Evolutionary conservation across 2,113 vertebrate species (phyloP), one percentile per base, ranked within the genome.

Genomic region (Crotalus viridis): DNA sequence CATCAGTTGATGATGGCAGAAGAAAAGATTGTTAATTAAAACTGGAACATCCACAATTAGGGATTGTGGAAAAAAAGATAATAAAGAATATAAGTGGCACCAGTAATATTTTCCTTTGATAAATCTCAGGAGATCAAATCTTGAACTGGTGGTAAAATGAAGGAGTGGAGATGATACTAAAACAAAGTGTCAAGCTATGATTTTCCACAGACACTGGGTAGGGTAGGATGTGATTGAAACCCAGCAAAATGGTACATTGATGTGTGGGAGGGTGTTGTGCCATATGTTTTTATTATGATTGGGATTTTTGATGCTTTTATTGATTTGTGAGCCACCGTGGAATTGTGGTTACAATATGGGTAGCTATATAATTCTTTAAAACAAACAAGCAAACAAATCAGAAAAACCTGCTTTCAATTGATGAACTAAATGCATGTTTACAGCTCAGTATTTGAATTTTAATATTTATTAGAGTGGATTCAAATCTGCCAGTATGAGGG

Each of bases 51-150:
- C 43, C 55, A 93, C 93, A 4, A 33, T 92, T 57, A 89, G 86
- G 92, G 33, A 56, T 43, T 89, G 94, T 91, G 15, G 39, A 91
- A 89, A 93, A 93, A 43, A 28, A 95, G 7, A 61, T 93, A 92
- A 92, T 28, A n/a, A 92, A 61, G 24, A 87, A 24, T 19, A 59
- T 52, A 74, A 88, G 46, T 89, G 19, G 21, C 59, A 91, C 5
- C 93, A 89, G 91, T 85, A 59, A 21, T 57, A 69, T 95, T 52
- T 93, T 94, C 91, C 90, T 90, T 94, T 93, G 48, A 89, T 88
- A 8, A 51, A 33, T 87, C 24, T 85, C 90, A 56, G 28, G 0
- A 1, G 55, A 10, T 59, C 33, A 90, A 13, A 4, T 85, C 56
- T 26, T 61, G 43, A 85, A 90, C 85, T 1, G 74, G 64, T 89